phyloP scores from a whole-genome alignment of 1,140 invertebrate genomes.

The Teleopsis dalmanni region DNA sequence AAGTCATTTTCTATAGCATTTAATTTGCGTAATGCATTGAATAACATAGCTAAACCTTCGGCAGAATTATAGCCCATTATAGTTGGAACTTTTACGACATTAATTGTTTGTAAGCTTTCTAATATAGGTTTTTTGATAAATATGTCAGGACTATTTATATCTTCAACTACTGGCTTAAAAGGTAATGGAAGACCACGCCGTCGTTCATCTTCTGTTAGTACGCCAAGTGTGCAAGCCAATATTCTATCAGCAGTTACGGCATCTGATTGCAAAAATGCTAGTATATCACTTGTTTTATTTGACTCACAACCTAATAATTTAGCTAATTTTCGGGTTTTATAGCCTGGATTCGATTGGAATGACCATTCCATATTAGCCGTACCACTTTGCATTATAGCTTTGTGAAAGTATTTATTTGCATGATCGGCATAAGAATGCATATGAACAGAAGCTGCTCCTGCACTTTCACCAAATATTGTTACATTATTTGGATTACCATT shows the following conservation, averaged over 20 bases:
- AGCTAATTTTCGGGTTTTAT: slow-evolving; percentile 23
- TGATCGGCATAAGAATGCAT: slow-evolving; percentile 30
- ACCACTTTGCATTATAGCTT: slow-evolving; percentile 46
- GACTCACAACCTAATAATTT: slow-evolving; percentile 17
- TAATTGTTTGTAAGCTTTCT: slow-evolving; percentile 16
- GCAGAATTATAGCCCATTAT: slow-evolving; percentile 41
- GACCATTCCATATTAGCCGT: slow-evolving; percentile 34
- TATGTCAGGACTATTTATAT: slow-evolving; percentile 25
- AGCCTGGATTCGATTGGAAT: slow-evolving; percentile 11
- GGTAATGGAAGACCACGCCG: slow-evolving; percentile 29
- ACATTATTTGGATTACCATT: slow-evolving; percentile 54
- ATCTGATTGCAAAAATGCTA: slow-evolving; percentile 27
- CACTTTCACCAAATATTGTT: slow-evolving; percentile 48
- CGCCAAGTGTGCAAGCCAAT: slow-evolving; percentile 17
- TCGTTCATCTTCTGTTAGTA: slow-evolving; percentile 27
- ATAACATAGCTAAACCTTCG: slow-evolving; percentile 37
- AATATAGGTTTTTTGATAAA: slow-evolving; percentile 30
- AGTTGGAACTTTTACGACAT: slow-evolving; percentile 38
- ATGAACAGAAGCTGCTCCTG: slow-evolving; percentile 44
- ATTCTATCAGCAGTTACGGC: slow-evolving; percentile 13
- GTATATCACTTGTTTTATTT: slow-evolving; percentile 11
- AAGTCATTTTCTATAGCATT: slow-evolving; percentile 25
- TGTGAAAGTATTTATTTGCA: slow-evolving; percentile 41
- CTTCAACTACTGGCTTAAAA: slow-evolving; percentile 38
- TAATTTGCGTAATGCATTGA: slow-evolving; percentile 19